Conservation (phyloP, 2,113 vertebrate genomes). For the Paraplagusia blochii region DNA sequence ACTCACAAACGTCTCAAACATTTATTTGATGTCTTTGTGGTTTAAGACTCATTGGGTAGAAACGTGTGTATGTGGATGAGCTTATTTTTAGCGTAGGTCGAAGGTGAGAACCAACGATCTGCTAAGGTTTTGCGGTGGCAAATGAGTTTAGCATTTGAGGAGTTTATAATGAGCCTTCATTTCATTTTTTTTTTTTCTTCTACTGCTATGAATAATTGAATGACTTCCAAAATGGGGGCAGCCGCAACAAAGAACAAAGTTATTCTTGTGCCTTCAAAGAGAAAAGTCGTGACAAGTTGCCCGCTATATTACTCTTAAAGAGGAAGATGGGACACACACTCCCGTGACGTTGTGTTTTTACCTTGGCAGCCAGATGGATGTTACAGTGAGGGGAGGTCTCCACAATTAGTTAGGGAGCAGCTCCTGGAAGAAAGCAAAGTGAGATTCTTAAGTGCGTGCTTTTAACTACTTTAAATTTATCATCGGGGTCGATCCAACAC, state of each 20-base stretch:
- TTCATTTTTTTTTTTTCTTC: constrained; percentile 63
- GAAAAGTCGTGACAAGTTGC: constrained; percentile 49
- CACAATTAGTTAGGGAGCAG: constrained; percentile 19
- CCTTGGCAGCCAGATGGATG: constrained; percentile 13
- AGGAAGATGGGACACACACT: constrained; percentile 27
- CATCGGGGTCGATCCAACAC: constrained; percentile 8
- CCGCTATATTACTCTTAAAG: constrained; percentile 42
- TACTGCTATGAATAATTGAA: constrained; percentile 70
- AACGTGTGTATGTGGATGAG: constrained; percentile 30
- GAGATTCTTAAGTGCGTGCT: constrained; percentile 13
- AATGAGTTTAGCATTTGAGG: constrained; percentile 69
- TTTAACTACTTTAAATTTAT: constrained; percentile 13
- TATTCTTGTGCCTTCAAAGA: constrained; percentile 48
- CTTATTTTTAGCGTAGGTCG: constrained; percentile 57
- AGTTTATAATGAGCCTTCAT: constrained; percentile 72
- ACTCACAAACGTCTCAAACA: constrained; percentile 55
- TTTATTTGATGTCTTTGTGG: constrained; percentile 59
- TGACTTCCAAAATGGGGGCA: constrained; percentile 59
- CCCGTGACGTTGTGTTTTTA: constrained; percentile 21
- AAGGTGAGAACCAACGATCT: constrained; percentile 54
- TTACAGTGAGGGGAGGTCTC: constrained; percentile 10
- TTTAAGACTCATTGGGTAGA: constrained; percentile 63
- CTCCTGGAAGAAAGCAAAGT: constrained; percentile 14
- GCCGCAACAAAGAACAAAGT: constrained; percentile 44
- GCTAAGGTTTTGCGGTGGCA: constrained; percentile 51